Base-by-base conservation (phyloP, 2,888 invertebrate species). In the Spialia ferax region DNA sequence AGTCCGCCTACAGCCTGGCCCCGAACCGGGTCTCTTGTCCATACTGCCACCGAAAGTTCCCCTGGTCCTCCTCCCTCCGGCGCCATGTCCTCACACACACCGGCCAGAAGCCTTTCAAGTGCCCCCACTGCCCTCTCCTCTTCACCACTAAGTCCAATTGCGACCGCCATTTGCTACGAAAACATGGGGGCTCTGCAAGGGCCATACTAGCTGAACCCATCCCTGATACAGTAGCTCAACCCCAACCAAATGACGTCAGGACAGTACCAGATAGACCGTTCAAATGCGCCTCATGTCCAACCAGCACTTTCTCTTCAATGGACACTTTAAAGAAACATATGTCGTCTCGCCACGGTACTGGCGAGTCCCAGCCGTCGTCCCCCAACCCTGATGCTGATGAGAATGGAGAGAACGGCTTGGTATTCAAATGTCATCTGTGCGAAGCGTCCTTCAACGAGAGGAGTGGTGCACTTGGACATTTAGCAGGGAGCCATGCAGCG, bases 111-210 rank as follows among this genome's bases (percentile, higher is more conserved):
- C 99, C 99, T 0, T 99, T 97, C 93, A 98, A 98, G 82, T 99
- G 99, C 86, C 97, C 97, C 0, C 97, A 98, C 80, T 99, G 99
- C 83, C 97, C 98, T 0, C 94, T 99, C 8, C 95, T 98, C 0
- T 99, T 99, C 86, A 99, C 99, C 38, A 99, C 99, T 0, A 99
- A 99, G 85, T 99, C 99, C 8, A 99, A 99, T 89, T 98, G 99
- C 85, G 99, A 99, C 82, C 97, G 99, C 11, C 99, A 99, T 85
- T 91, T 99, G 69, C 89, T 98, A 63, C 94, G 99, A 42, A 99
- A 99, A 81, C 99, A 99, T 82, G 93, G 94, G 50, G 86, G 94
- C 69, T 86, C 94, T 65, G 88, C 94, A 42, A 76, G 91, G 80
- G 80, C 95, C 74, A 85, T 94, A 74, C 81, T 88, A 35, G 89